Evolutionary conservation across 1,140 invertebrate genomes (phyloP).

Genomic region (Zaprionus africanus): DNA sequence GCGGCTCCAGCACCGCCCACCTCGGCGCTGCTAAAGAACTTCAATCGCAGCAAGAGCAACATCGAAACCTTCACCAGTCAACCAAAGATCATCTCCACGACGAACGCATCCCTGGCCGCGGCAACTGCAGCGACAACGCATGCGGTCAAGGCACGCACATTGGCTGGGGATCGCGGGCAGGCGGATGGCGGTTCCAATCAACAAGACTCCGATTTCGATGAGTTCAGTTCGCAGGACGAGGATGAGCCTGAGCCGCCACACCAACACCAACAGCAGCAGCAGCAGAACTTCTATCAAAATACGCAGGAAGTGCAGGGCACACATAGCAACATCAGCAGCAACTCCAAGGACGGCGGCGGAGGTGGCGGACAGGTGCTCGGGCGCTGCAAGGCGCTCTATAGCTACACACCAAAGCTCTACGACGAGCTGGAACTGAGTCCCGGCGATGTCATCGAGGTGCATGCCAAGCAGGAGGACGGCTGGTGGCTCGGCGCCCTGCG

Average conservation of each 20-base stretch:
- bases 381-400: slow-evolving; percentile 92
- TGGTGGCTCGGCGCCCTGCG: slow-evolving; percentile 97
- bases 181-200: slow-evolving; percentile 93
- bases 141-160: slow-evolving; percentile 56
- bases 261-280: slow-evolving; percentile 55
- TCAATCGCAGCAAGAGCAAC: slow-evolving; percentile 83
- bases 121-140: slow-evolving; percentile 9
- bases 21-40: slow-evolving; percentile 50
- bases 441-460: slow-evolving; percentile 94
- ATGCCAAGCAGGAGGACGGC: slow-evolving; percentile 95
- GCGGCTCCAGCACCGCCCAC: slow-evolving; percentile 20
- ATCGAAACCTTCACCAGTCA: slow-evolving; percentile 79
- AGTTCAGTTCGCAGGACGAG: slow-evolving; percentile 90
- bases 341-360: slow-evolving; percentile 16
- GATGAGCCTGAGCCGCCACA: slow-evolving; percentile 85
- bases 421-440: slow-evolving; percentile 94
- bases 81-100: slow-evolving; percentile 77
- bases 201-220: slow-evolving; percentile 92
- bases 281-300: slow-evolving; percentile 73
- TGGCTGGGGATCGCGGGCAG: slow-evolving; percentile 88
- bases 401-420: slow-evolving; percentile 93
- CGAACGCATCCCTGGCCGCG: slow-evolving; percentile 51
- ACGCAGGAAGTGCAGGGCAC: slow-evolving; percentile 62
- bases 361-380: slow-evolving; percentile 47
- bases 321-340: slow-evolving; percentile 34